Base-by-base conservation (phyloP, 2,888 invertebrate species). In the Busseola fusca region DNA sequence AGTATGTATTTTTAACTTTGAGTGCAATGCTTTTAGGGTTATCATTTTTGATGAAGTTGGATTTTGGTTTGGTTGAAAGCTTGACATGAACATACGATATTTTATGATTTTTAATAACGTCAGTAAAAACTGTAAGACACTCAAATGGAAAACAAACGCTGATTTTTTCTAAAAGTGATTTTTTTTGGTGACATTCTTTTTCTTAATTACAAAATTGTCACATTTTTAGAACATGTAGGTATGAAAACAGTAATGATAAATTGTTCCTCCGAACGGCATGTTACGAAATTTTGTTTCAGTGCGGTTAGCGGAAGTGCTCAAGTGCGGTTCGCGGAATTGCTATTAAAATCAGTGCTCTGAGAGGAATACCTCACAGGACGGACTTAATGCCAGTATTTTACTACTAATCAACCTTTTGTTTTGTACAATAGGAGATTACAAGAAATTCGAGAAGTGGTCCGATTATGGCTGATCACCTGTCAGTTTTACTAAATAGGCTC, bases 1-100 rank as follows among this genome's bases (percentile, higher is more conserved):
- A 52, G 30, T 65, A 40, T 76, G 40, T 76, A 58, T 64, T 76
- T 81, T 68, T 81, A 59, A 59, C 25, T 30, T 12, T 62, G 7
- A 74, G 80, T 60, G 56, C 27, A 34, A 45, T 59, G 18, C 42
- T 42, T 59, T 42, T 48, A 5, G 6, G 12, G 40, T 52, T 64
- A 77, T 45, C 18, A 27, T 37, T 69, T 45, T 52, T 30, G 12
- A 37, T 37, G 37, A 3, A 30, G 5, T n/a, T 34, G 12, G 27
- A 27, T 42, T 37, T 56, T 14, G 16, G 25, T 1, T 50, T 27
- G 16, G 27, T 52, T 37, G 16, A 7, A 18, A 72, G 10, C 18
- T n/a, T 50, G 14, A 27, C 14, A 21, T 40, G 4, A 34, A 54
- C 2, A 37, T 37, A 18, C 9, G 21, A 18, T n/a, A n/a, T 25